Percentiles rank a stretch among this genome's conserved stretches.
Evolutionary conservation across 2,797 vertebrate genomes (phyloP).

Genomic region (Ciconia nigra): DNA sequence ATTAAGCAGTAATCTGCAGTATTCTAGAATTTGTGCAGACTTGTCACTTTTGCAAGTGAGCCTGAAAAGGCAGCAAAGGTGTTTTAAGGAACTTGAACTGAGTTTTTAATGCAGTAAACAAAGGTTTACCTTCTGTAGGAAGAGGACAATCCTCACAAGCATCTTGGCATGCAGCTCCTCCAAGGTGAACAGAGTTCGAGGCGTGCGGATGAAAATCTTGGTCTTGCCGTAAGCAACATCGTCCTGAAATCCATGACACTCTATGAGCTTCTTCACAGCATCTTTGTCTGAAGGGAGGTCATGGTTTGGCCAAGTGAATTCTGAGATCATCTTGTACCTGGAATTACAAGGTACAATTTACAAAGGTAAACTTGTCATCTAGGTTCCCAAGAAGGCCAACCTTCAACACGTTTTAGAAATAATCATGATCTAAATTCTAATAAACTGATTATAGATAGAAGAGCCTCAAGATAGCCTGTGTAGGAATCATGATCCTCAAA

Average conservation of each 20-base stretch:
- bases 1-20: fast-evolving
- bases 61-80: background rate
- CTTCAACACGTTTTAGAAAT: background rate
- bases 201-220: slow-evolving; percentile 96
- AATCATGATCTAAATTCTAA: background rate
- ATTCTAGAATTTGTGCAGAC: background rate
- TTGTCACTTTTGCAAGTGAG: background rate
- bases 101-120: background rate
- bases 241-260: slow-evolving; percentile 88
- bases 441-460: background rate
- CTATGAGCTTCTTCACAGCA: slow-evolving; percentile 88
- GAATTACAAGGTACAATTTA: background rate
- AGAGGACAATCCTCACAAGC: slow-evolving; percentile 93
- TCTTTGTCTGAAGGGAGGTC: slow-evolving; percentile 89
- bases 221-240: slow-evolving; percentile 95
- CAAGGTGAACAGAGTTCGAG: slow-evolving; percentile 91
- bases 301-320: slow-evolving; percentile 98
- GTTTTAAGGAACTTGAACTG: background rate
- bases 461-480: background rate
- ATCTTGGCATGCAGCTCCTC: slow-evolving; percentile 92
- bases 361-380: fast-evolving
- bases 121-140: slow-evolving; percentile 92
- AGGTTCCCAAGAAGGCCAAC: background rate
- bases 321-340: slow-evolving; percentile 98
- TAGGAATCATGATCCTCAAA: background rate